These are phyloP conservation scores for Eristalis arbustorum DNA, from an alignment of 2,888 invertebrate genomes.

Conservation along the genomic window DNA sequence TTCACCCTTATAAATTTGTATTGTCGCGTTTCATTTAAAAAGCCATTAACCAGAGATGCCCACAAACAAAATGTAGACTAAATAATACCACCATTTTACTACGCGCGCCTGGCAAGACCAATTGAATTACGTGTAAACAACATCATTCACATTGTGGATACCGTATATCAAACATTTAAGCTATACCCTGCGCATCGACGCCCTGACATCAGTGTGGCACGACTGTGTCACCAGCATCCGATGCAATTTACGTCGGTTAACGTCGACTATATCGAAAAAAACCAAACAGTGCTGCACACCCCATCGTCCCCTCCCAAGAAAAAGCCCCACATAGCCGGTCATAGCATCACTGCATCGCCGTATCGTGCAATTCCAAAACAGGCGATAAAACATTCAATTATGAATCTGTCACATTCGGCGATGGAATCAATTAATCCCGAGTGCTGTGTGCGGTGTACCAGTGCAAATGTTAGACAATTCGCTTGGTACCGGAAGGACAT, in stretches of 20 bases:
- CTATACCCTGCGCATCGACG: neutral
- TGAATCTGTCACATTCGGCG: slow-evolving; percentile 69
- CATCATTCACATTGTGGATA: slow-evolving; percentile 51
- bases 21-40: slow-evolving; percentile 53
- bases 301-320: slow-evolving; percentile 48
- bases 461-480: slow-evolving; percentile 4
- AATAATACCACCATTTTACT: slow-evolving; percentile 39
- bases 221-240: slow-evolving; percentile 31
- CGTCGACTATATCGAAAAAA: slow-evolving; percentile 1
- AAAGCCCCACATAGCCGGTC: neutral
- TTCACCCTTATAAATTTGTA: slow-evolving; percentile 47
- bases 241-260: slow-evolving; percentile 60
- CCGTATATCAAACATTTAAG: slow-evolving; percentile 17
- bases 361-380: slow-evolving; percentile 60
- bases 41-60: slow-evolving; percentile 35
- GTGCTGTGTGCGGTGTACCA: neutral
- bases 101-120: slow-evolving; percentile 54
- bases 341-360: slow-evolving; percentile 18
- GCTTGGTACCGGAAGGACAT: slow-evolving; percentile 43
- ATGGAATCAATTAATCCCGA: slow-evolving; percentile 65
- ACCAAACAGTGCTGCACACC: neutral
- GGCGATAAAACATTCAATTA: slow-evolving; percentile 72
- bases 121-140: slow-evolving; percentile 65
- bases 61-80: slow-evolving; percentile 20
- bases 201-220: slow-evolving; percentile 1